Evolutionary conservation across 2,888 invertebrate genomes (phyloP).

Genomic region (Drosophila setosimentum): DNA sequence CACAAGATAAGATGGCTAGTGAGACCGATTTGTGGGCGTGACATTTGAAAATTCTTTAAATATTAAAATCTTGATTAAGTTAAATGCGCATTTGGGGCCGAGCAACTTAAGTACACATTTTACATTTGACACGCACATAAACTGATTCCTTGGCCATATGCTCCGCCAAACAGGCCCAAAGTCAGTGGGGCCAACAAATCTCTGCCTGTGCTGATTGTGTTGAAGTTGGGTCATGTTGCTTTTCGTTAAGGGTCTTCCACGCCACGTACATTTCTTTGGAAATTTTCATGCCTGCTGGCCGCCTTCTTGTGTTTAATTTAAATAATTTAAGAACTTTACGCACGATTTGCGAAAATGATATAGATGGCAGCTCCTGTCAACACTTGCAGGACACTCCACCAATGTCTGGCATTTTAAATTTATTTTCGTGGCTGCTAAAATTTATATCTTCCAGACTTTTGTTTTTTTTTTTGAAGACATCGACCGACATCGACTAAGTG

Average conservation of each 20-base stretch:
- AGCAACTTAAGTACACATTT: slow-evolving; percentile 64
- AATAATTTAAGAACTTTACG: slow-evolving; percentile 57
- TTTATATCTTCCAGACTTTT: slow-evolving; percentile 2
- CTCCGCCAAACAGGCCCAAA: slow-evolving; percentile 19
- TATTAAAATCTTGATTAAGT: slow-evolving; percentile 84
- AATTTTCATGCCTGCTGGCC: slow-evolving; percentile 1
- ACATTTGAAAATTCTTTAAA: slow-evolving; percentile 76
- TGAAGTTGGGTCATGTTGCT: neutral
- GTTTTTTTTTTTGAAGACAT: slow-evolving; percentile 16
- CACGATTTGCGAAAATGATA: slow-evolving; percentile 61
- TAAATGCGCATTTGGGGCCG: slow-evolving; percentile 80
- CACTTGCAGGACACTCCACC: slow-evolving; percentile 28
- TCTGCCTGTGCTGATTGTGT: slow-evolving; percentile 18
- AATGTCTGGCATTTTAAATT: slow-evolving; percentile 32
- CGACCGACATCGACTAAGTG: slow-evolving; percentile 9
- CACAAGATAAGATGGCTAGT: slow-evolving; percentile 37
- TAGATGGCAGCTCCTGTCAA: slow-evolving; percentile 30
- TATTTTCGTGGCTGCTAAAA: slow-evolving; percentile 30
- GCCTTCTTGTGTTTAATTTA: slow-evolving; percentile 19
- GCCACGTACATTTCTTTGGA: slow-evolving; percentile 7
- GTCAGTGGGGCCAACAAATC: slow-evolving; percentile 39
- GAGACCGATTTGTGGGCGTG: slow-evolving; percentile 49
- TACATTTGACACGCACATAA: slow-evolving; percentile 58
- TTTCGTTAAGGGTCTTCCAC: slow-evolving; percentile 13
- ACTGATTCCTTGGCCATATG: slow-evolving; percentile 60